Conservation (phyloP, 2,888 invertebrate genomes). For the Druceiella hillmani region DNA sequence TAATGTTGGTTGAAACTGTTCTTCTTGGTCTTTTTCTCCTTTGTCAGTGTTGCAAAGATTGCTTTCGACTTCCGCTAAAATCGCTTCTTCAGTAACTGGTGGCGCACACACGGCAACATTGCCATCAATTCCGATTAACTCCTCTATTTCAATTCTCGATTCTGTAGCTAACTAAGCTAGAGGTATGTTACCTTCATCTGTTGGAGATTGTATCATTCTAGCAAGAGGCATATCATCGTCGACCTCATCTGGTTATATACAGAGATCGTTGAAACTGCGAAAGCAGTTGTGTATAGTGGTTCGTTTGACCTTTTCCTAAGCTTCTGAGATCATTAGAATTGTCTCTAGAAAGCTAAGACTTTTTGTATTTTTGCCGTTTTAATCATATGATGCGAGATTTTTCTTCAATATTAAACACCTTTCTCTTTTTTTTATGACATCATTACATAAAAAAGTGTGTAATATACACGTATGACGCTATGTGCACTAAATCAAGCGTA, state of each 20-base stretch:
- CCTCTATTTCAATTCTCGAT: conserved; percentile 12
- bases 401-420: conserved; percentile 21
- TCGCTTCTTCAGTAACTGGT: conserved; percentile 23
- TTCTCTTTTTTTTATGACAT: conserved; percentile 14
- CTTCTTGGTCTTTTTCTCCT: conserved; percentile 17
- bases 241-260: too few species aligned
- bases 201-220: conserved; percentile 20
- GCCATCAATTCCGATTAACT: conserved; percentile 22
- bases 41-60: conserved; percentile 22
- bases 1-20: conserved; percentile 21
- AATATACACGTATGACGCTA: too few species aligned
- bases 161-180: conserved; percentile 22
- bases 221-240: conserved; percentile 24
- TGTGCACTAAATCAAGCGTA: too few species aligned
- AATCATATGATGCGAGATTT: conserved; percentile 20
- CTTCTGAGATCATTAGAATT: conserved; percentile 26
- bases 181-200: conserved; percentile 23
- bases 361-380: conserved; percentile 21
- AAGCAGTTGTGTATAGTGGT: conserved; percentile 24
- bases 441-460: conserved; percentile 9
- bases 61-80: conserved; percentile 25
- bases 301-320: conserved; percentile 25
- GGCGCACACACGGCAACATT: conserved; percentile 24
- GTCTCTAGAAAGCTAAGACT: conserved; percentile 24
- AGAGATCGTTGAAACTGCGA: conserved; percentile 27